Base-by-base conservation (phyloP, 2,888 invertebrate genomes). In the Doris montereyensis region DNA sequence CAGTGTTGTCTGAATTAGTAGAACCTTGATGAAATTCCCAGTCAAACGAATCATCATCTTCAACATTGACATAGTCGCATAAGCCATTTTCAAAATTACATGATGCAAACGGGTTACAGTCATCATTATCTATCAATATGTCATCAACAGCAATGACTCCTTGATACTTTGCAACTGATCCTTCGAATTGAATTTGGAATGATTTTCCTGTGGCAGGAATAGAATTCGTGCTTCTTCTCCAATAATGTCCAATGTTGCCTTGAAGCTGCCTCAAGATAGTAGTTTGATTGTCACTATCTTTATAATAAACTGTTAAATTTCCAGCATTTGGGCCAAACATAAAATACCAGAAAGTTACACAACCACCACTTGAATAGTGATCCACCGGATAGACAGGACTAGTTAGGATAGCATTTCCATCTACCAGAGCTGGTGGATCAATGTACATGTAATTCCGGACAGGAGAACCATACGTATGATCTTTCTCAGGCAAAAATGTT, bases 381-480 rank as follows among this genome's bases (percentile, higher is more conserved):
- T 5, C 26, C 10, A 77, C 58, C 21, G 32, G 17, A 41, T 79
- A 81, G 5, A 41, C 67, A 26, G 83, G 84, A 79, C 88, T 88
- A 17, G 84, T 71, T 4, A 90, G 79, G 21, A 84, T 75, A 3
- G 89, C 89, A 41, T 84, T 83, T 10, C 52, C 52, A 41, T 41
- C 52, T 34, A 73, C 75, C 17, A 86, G 86, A 1, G 82, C 81
- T 26, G 87, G 86, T 26, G 88, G 83, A 68, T 88, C 87, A 65
- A 89, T 87, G 78, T 83, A 89, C 34, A 87, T 84, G 82, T 85
- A 90, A 74, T 88, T 85, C 8, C 94, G 94, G 75, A 86, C 81
- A 77, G 85, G 85, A 8, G 87, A 88, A 28, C 88, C 88, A 76
- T 86, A 88, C 0, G 90, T 89, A 82, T 91, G 90, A 82, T 91